Percentiles rank a stretch among this genome's conserved stretches.
phyloP scores from a whole-genome alignment of 30 jellyfish, hydroid and myxozoan genomes.

The Hydractinia symbiolongicarpus region DNA sequence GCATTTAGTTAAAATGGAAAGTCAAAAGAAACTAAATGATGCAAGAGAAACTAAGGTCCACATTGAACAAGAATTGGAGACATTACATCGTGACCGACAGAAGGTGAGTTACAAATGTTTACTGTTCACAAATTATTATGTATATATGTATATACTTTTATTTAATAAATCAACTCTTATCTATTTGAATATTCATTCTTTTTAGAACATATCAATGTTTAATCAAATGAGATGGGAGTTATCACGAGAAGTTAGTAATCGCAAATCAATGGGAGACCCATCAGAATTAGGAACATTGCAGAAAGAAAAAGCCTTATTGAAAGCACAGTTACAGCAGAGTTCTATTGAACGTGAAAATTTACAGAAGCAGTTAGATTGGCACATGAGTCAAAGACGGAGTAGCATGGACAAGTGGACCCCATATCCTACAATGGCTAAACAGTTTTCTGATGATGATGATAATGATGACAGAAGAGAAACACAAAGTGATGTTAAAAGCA shows the following conservation, averaged over 20 bases:
- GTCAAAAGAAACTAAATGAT: constrained; percentile 71
- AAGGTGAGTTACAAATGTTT: constrained; percentile 45
- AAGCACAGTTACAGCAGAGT: constrained; percentile 79
- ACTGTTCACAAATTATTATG: not conserved
- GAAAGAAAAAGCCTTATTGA: constrained; percentile 20
- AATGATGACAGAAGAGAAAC: not conserved
- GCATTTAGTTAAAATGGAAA: constrained; percentile 77
- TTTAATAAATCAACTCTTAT: no score
- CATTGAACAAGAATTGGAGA: constrained; percentile 93
- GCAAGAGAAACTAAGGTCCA: constrained; percentile 77
- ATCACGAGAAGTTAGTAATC: constrained; percentile 72
- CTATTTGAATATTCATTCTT: not conserved
- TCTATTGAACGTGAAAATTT: constrained; percentile 76
- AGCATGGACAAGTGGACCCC: constrained; percentile 31
- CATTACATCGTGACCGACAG: constrained; percentile 95
- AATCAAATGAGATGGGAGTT: constrained; percentile 85
- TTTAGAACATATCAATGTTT: constrained; percentile 60
- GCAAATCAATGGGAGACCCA: constrained; percentile 48
- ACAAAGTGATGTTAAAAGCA: not conserved
- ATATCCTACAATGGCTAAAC: constrained; percentile 49
- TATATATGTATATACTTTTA: no score
- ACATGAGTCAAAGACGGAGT: constrained; percentile 4
- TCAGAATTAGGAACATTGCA: constrained; percentile 18
- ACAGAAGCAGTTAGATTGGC: constrained; percentile 70
- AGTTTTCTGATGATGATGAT: constrained; percentile 32